Conservation (phyloP, 2,888 invertebrate genomes). For the Falcaria lacertinaria region DNA sequence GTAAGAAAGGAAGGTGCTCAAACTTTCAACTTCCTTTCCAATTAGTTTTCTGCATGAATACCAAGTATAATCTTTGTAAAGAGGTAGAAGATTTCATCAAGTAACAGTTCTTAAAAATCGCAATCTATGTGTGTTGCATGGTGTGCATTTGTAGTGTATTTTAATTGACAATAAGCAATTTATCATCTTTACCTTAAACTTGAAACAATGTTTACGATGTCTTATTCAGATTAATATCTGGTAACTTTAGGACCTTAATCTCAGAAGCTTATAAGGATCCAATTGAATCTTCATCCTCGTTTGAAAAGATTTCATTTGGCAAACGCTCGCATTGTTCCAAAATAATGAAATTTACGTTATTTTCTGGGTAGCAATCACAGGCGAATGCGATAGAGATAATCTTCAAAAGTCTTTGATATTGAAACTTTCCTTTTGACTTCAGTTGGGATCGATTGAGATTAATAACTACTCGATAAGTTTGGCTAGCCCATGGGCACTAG, state of each 20-base stretch:
- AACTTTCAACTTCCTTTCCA: no score
- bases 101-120: no score
- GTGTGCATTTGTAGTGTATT: no score
- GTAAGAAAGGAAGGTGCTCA: no score
- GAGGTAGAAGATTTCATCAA: no score
- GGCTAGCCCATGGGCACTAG: constrained; percentile 2
- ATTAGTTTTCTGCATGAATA: no score
- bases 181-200: no score
- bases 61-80: no score
- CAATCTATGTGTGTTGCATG: neutral
- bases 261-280: neutral
- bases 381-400: neutral
- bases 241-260: neutral
- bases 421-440: neutral
- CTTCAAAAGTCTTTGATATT: constrained; percentile 1
- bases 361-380: neutral
- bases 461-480: constrained; percentile 15
- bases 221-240: no score
- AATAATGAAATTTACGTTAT: neutral
- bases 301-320: constrained; percentile 1
- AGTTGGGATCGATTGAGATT: constrained; percentile 12
- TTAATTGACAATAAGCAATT: no score
- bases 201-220: no score
- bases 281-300: neutral
- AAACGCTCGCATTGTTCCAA: neutral